Evolutionary conservation across 1,140 invertebrate genomes (phyloP).

Genomic region (Triops cancriformis): DNA sequence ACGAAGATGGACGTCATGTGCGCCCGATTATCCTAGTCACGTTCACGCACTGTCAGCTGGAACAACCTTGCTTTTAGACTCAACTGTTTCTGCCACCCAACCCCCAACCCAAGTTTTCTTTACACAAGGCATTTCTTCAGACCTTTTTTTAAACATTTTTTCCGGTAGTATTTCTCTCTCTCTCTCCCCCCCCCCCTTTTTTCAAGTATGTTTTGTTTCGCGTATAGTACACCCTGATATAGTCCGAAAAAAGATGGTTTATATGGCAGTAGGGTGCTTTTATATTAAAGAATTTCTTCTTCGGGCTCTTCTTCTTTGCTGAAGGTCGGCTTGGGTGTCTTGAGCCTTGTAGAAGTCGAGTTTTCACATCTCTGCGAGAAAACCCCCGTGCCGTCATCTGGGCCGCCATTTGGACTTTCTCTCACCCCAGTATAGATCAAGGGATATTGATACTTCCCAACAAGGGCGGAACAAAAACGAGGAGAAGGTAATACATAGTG

Average conservation of each 20-base stretch:
- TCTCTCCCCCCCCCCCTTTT: too few relatives aligned
- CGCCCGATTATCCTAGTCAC: conserved; percentile 8
- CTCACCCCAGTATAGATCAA: not conserved
- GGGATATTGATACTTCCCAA: not conserved
- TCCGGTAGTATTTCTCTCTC: too few relatives aligned
- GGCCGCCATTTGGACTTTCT: not conserved
- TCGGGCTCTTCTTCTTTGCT: not conserved
- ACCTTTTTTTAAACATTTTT: not conserved
- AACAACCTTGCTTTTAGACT: not conserved
- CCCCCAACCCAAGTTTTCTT: not conserved
- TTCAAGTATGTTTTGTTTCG: not conserved
- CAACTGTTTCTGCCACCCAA: not conserved
- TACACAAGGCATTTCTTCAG: not conserved
- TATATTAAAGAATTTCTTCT: conserved; percentile 1
- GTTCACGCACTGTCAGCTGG: conserved; percentile 12
- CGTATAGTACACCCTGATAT: not conserved
- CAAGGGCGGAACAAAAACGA: not conserved
- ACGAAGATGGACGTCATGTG: conserved; percentile 4
- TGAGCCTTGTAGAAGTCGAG: not conserved
- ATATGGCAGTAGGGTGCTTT: conserved; percentile 2
- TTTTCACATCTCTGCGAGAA: not conserved
- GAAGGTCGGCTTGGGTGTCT: not conserved
- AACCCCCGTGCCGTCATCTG: not conserved
- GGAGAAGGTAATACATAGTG: not conserved
- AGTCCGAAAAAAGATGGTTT: not conserved